Evolutionary conservation across 35 echinoderm and acorn worm species (phyloP).

Genomic region (Eucidaris tribuloides): DNA sequence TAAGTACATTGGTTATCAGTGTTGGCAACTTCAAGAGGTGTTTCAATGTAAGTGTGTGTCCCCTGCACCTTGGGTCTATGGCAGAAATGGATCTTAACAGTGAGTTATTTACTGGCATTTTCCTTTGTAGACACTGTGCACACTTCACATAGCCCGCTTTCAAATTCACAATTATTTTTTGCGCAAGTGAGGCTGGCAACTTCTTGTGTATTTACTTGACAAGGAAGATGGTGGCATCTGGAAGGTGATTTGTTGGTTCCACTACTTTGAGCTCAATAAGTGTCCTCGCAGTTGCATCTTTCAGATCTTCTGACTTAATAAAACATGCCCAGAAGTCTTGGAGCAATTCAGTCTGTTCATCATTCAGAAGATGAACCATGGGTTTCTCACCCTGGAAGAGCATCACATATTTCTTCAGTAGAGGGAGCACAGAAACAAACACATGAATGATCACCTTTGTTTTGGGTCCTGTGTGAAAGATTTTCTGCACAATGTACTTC

Average conservation of each 20-base stretch:
- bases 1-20: not conserved
- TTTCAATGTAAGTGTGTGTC: slow-evolving; percentile 13
- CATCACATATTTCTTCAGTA: no score
- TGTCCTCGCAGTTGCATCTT: not conserved
- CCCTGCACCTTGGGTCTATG: slow-evolving; percentile 18
- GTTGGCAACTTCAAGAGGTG: slow-evolving; percentile 8
- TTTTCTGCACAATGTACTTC: no score
- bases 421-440: no score
- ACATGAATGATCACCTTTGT: no score
- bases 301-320: not conserved
- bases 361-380: not conserved
- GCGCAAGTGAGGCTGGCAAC: not conserved
- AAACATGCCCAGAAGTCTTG: not conserved
- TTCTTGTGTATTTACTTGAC: slow-evolving; percentile 11
- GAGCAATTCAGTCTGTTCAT: not conserved
- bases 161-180: not conserved
- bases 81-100: slow-evolving; percentile 13
- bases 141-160: not conserved
- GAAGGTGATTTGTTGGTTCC: not conserved
- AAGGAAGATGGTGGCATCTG: not conserved
- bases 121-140: slow-evolving; percentile 9
- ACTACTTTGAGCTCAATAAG: not conserved
- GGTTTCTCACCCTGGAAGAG: no score
- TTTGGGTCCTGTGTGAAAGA: no score
- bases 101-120: slow-evolving; percentile 13